Conservation (phyloP, 2,797 vertebrate genomes). For the Gorsachius magnificus region DNA sequence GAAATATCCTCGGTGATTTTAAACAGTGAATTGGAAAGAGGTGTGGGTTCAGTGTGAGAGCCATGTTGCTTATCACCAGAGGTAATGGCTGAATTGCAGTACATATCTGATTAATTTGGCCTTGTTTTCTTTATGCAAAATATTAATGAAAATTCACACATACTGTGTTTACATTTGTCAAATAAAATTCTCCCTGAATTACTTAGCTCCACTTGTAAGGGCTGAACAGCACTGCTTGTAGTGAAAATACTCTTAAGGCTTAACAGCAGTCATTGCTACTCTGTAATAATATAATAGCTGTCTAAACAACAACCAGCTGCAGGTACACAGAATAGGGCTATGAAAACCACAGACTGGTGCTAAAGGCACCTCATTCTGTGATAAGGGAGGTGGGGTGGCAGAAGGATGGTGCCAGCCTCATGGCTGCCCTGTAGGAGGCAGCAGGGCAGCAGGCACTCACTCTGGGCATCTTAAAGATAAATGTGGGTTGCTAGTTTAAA, state of each 20-base stretch:
- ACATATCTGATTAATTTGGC: neutral
- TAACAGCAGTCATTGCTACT: neutral
- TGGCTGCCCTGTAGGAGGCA: rapidly evolving
- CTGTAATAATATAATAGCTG: neutral
- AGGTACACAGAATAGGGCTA: neutral
- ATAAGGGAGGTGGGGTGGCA: neutral
- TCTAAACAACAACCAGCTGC: neutral
- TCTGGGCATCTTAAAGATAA: neutral
- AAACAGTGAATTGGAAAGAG: neutral
- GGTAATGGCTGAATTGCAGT: neutral
- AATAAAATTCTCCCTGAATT: neutral
- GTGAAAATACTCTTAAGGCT: neutral
- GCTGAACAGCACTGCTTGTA: neutral
- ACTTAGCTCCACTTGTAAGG: neutral
- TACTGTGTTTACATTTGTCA: neutral
- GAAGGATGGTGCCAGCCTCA: neutral
- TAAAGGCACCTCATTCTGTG: neutral
- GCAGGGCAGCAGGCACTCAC: rapidly evolving
- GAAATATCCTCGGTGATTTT: neutral
- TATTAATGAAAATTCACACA: no score
- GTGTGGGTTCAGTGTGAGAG: neutral
- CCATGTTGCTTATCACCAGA: neutral
- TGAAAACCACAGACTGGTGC: neutral
- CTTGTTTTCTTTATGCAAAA: neutral
- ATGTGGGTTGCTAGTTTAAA: neutral